Percentiles rank a stretch among this genome's conserved stretches.
Evolutionary conservation across 2,113 vertebrate species (phyloP).

Genomic region (Dissostichus mawsoni): DNA sequence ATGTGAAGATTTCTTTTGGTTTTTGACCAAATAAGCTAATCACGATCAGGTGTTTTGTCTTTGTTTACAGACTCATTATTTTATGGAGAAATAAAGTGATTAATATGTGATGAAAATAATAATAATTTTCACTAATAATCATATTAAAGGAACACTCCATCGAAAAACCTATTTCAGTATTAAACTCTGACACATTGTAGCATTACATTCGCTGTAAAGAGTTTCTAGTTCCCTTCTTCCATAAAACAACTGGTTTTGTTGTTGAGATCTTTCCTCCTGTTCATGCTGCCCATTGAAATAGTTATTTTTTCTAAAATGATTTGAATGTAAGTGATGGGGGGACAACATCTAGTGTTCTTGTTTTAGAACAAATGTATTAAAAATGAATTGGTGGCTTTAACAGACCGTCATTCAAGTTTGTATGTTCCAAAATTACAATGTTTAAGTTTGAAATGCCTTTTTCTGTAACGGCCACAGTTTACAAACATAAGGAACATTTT

Average conservation of each 20-base stretch:
- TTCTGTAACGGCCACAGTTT: too few relatives aligned
- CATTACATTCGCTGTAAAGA: not conserved
- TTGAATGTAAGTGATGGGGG: not conserved
- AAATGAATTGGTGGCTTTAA: too few relatives aligned
- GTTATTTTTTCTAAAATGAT: not conserved
- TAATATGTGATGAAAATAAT: not conserved
- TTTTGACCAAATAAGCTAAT: not conserved
- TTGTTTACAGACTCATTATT: constrained; percentile 29
- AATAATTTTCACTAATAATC: not conserved
- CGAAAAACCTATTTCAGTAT: not conserved
- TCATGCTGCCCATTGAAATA: not conserved
- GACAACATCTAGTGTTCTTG: too few relatives aligned
- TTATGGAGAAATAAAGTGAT: not conserved
- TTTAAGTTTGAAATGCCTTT: too few relatives aligned
- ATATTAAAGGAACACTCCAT: not conserved
- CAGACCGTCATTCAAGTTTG: too few relatives aligned
- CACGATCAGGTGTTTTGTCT: not conserved
- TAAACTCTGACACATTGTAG: not conserved
- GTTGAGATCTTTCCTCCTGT: not conserved
- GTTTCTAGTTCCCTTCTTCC: not conserved
- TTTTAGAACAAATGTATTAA: too few relatives aligned
- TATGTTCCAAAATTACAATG: too few relatives aligned
- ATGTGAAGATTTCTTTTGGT: constrained; percentile 11
- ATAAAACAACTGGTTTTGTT: not conserved
- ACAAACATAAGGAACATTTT: too few relatives aligned